These are phyloP conservation scores for Campylomormyrus numenius DNA, from an alignment of 2,113 vertebrate species.

Conservation along the genomic window DNA sequence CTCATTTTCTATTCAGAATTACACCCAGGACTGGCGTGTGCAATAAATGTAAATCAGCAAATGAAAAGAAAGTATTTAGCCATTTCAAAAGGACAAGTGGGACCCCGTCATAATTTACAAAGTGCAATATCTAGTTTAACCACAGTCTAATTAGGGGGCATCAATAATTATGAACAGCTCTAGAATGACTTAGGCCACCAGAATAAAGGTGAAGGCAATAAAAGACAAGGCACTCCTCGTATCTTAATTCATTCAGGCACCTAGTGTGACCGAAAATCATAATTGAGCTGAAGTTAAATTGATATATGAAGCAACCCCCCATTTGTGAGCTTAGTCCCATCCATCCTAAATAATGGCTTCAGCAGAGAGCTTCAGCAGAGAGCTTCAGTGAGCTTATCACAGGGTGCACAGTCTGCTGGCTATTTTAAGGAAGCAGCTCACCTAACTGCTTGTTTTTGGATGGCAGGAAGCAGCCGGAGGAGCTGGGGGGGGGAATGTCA, in stretches of 20 bases:
- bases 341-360: neutral
- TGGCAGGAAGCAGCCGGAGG: neutral
- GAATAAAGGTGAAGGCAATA: constrained; percentile 50
- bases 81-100: constrained; percentile 46
- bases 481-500: neutral
- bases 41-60: constrained; percentile 59
- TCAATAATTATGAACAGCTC: constrained; percentile 31
- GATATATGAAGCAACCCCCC: neutral
- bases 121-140: constrained; percentile 40
- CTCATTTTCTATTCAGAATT: constrained; percentile 51
- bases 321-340: neutral
- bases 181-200: constrained; percentile 32
- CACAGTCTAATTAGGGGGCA: constrained; percentile 52
- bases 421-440: neutral
- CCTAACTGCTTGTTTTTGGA: neutral
- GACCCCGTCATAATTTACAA: constrained; percentile 41
- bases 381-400: neutral
- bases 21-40: constrained; percentile 28
- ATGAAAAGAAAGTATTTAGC: constrained; percentile 50
- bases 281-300: neutral
- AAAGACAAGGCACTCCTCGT: neutral
- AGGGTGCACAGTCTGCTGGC: neutral
- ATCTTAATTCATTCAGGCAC: neutral
- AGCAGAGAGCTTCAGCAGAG: neutral
- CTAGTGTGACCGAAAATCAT: neutral